These are phyloP conservation scores for Nesidiocoris tenuis DNA, from an alignment of 2,888 invertebrate species.

Conservation along the genomic window DNA sequence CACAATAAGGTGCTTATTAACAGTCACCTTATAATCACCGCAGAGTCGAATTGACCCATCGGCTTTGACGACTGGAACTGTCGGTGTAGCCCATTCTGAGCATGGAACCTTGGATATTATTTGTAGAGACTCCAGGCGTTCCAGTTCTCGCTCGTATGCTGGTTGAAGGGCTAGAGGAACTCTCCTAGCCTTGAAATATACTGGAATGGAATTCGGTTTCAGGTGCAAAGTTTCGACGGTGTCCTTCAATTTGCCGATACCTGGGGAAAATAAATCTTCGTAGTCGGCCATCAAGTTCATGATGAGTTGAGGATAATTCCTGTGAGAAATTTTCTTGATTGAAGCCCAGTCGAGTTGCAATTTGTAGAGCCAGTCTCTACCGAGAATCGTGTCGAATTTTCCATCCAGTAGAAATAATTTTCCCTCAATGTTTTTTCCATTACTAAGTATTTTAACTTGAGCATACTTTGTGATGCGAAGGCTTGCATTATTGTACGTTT, in stretches of 20 bases:
- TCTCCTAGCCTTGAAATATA: not conserved
- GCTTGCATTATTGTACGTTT: too few relatives aligned
- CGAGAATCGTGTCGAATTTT: not conserved
- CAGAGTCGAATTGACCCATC: constrained; percentile 1
- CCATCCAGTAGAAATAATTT: too few relatives aligned
- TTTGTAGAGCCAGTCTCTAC: not conserved
- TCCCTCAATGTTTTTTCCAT: too few relatives aligned
- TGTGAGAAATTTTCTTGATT: too few relatives aligned
- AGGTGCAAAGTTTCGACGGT: not conserved
- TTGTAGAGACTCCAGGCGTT: not conserved
- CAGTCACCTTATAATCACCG: constrained; percentile 35
- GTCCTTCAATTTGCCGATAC: not conserved
- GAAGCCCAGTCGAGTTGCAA: too few relatives aligned
- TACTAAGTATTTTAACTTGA: too few relatives aligned
- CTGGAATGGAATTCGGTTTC: not conserved
- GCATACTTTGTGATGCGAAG: too few relatives aligned
- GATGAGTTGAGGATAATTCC: not conserved
- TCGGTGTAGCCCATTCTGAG: not conserved
- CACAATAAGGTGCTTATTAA: constrained; percentile 12
- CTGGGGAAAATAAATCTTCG: not conserved
- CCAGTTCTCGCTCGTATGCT: not conserved
- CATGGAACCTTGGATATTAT: not conserved
- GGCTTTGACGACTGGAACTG: not conserved
- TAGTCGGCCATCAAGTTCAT: not conserved
- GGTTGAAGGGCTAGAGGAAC: constrained; percentile 7